A percentile compares a stretch with the other conserved stretches of the same genome.
Evolutionary conservation across 1,140 invertebrate genomes (phyloP).

Genomic region (Chrysomallon squamiferum): DNA sequence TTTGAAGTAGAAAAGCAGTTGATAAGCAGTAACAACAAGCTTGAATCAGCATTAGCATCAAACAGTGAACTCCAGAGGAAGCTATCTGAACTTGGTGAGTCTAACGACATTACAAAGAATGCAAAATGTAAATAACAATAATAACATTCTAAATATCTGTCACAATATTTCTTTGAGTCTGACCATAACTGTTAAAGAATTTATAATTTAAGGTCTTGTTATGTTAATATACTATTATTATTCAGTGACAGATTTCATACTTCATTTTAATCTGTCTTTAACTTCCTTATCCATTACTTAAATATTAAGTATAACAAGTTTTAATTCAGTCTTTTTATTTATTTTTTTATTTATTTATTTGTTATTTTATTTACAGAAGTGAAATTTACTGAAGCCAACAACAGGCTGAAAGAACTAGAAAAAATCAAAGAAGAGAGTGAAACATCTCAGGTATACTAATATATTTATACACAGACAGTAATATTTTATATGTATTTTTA

Average conservation of each 20-base stretch:
- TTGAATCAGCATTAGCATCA: conserved; percentile 38
- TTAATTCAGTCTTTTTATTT: too few relatives aligned
- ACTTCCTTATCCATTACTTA: too few relatives aligned
- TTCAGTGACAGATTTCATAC: not conserved
- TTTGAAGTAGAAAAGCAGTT: conserved; percentile 61
- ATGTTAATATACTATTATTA: not conserved
- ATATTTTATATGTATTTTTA: too few relatives aligned
- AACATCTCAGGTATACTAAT: conserved; percentile 13
- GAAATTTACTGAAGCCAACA: conserved; percentile 15
- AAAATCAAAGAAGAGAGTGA: conserved; percentile 4
- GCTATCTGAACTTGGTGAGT: conserved; percentile 43
- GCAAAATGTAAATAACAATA: not conserved
- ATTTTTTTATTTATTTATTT: not conserved
- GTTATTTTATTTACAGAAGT: conserved; percentile 14
- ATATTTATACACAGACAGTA: too few relatives aligned
- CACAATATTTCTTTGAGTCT: not conserved
- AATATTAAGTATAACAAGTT: too few relatives aligned
- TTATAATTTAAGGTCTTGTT: not conserved
- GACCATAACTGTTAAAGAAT: not conserved
- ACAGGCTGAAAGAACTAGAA: conserved; percentile 20
- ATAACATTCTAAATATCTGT: not conserved
- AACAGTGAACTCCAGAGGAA: conserved; percentile 29
- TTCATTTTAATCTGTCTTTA: not conserved
- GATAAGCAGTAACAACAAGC: conserved; percentile 38
- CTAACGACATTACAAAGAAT: not conserved